A percentile compares a stretch with the other conserved stretches of the same genome.
Evolutionary conservation across 2,888 invertebrate species (phyloP).

Genomic region (Pachymerium ferrugineum): DNA sequence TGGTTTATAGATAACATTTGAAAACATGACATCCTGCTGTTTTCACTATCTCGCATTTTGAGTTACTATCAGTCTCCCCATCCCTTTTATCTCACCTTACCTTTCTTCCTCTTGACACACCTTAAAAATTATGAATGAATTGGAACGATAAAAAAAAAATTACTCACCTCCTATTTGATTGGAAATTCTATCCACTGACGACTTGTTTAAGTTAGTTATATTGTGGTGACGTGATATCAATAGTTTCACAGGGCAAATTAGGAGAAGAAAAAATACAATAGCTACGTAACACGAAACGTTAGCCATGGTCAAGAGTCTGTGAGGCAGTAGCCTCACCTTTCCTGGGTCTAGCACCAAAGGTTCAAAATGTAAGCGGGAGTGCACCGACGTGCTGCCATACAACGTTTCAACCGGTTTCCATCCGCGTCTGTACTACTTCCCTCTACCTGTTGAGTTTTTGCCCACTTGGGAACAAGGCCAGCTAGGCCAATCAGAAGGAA

Average conservation of each 20-base stretch:
- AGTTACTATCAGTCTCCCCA: background rate
- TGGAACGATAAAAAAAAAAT: too few species aligned
- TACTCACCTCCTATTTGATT: conserved; percentile 12
- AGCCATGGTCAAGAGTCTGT: conserved; percentile 5
- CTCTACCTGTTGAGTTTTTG: conserved; percentile 24
- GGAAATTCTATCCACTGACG: background rate
- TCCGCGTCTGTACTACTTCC: conserved; percentile 23
- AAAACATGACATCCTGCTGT: conserved; percentile 24
- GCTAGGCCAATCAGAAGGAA: conserved; percentile 15
- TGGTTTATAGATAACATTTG: background rate
- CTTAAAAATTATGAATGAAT: conserved; percentile 17
- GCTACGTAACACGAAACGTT: background rate
- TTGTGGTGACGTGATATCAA: background rate
- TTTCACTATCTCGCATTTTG: background rate
- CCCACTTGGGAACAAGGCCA: conserved; percentile 27
- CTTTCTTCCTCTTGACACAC: background rate
- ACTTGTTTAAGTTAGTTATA: background rate
- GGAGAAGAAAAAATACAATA: background rate
- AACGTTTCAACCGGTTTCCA: conserved; percentile 13
- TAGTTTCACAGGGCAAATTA: too few species aligned
- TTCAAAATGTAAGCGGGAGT: conserved; percentile 17
- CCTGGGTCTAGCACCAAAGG: background rate
- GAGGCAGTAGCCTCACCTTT: conserved; percentile 27
- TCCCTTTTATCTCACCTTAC: background rate
- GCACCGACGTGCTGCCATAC: conserved; percentile 11